A percentile compares a stretch with the other conserved stretches of the same genome.
Conservation (phyloP, 2,797 vertebrate genomes). For the Syndactyla subalaris region DNA sequence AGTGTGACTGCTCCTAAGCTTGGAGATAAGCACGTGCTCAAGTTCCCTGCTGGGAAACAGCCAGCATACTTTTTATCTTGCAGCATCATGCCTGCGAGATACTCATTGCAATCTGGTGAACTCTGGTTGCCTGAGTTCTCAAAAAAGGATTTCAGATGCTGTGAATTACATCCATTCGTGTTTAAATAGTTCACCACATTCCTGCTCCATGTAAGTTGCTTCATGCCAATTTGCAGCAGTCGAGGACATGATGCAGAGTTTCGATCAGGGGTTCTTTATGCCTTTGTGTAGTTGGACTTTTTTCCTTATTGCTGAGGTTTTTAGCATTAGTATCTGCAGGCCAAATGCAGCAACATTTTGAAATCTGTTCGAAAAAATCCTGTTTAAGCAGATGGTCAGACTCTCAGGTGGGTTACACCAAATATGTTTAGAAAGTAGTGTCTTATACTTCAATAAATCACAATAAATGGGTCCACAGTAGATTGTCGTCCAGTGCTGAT, state of each 20-base stretch:
- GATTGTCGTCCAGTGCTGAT: background rate
- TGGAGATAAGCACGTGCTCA: constrained; percentile 51
- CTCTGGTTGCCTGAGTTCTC: background rate
- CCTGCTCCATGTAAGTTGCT: background rate
- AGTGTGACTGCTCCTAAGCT: background rate
- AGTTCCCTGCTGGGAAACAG: constrained; percentile 15
- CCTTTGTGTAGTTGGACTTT: background rate
- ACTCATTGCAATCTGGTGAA: constrained; percentile 5
- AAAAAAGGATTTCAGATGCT: constrained; percentile 19
- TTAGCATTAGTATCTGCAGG: background rate
- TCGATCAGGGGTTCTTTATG: background rate
- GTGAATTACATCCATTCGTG: background rate
- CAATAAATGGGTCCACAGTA: background rate
- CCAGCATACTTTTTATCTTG: constrained; percentile 20
- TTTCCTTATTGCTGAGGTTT: background rate
- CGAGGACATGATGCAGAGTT: background rate
- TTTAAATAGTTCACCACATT: background rate
- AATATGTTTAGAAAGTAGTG: background rate
- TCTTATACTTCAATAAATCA: constrained; percentile 15
- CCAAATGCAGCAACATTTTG: background rate
- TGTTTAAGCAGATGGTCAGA: background rate
- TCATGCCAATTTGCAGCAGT: background rate
- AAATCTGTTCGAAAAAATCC: background rate
- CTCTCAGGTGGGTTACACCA: constrained; percentile 2
- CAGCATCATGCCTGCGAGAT: constrained; percentile 30